Evolutionary conservation across 2,888 invertebrate genomes (phyloP), one percentile per base, ranked within the genome.

Genomic region (Aporophyla nigra): DNA sequence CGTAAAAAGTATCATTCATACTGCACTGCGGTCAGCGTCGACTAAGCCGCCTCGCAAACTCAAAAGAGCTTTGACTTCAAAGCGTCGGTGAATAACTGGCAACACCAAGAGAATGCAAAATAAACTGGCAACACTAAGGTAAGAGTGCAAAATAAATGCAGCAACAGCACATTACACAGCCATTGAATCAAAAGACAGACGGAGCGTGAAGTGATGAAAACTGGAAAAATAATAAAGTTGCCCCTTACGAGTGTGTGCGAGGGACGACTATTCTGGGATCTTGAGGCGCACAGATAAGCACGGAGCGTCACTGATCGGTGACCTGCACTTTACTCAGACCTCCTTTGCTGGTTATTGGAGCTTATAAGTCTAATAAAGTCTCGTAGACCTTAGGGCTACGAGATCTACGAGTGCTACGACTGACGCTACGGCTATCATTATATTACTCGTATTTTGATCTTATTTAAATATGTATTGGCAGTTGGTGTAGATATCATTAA

Each of bases 51-150:
- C 87, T 86, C 80, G 91, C 92, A 90, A 92, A 94, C 92, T 95
- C 95, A 96, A 96, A 95, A 95, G 96, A 93, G 94, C 94, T 95
- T 95, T 95, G 93, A 95, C 95, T 95, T 96, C 96, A 96, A 96
- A 96, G 96, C 93, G 93, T 86, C 89, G 90, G 86, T 91, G 92
- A 93, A 93, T 95, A 94, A 95, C 95, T 94, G 94, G 92, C 93
- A 93, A 90, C 93, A 93, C 92, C 90, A 92, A 94, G 93, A 94
- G 95, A 95, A 93, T 94, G 93, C 91, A 94, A 94, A 94, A 94
- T 94, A 94, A 93, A 95, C 94, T 92, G 89, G 90, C 92, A 92
- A 88, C 93, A 91, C 92, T 90, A 90, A 91, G 89, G 92, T 90
- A 92, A 94, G 94, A 95, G 95, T 94, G 95, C 93, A 96, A 96